Conservation (phyloP, 2,888 invertebrate genomes). For the Andricus quercusramuli region DNA sequence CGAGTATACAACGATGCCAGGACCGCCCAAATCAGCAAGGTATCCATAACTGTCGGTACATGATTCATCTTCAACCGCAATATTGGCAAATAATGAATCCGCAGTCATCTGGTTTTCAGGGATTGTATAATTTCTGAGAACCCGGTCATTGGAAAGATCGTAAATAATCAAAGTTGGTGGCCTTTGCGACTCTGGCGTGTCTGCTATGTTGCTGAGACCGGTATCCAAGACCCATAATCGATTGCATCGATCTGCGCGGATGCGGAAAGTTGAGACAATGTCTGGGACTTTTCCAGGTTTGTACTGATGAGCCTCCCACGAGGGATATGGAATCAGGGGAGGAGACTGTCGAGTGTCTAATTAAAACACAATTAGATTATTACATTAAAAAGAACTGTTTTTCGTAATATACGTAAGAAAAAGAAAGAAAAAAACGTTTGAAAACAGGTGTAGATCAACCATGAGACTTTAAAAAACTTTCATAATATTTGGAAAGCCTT, state of each 20-base stretch:
- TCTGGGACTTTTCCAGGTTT: slow-evolving; percentile 81
- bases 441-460: too few relatives aligned
- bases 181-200: slow-evolving; percentile 79
- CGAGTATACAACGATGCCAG: slow-evolving; percentile 88
- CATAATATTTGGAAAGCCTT: too few relatives aligned
- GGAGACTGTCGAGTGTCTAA: slow-evolving; percentile 85
- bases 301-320: slow-evolving; percentile 88
- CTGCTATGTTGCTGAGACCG: slow-evolving; percentile 83
- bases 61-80: slow-evolving; percentile 87
- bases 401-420: not conserved
- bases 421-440: too few relatives aligned
- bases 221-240: slow-evolving; percentile 90
- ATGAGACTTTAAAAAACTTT: too few relatives aligned
- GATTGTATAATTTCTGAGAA: slow-evolving; percentile 84
- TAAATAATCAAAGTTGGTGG: slow-evolving; percentile 86
- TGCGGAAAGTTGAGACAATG: slow-evolving; percentile 87
- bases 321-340: slow-evolving; percentile 87
- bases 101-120: slow-evolving; percentile 84
- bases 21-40: slow-evolving; percentile 85
- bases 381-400: not conserved
- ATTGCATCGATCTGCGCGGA: slow-evolving; percentile 87
- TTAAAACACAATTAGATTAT: slow-evolving; percentile 66
- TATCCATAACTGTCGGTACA: slow-evolving; percentile 88
- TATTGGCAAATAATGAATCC: slow-evolving; percentile 87
- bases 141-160: slow-evolving; percentile 85